A percentile compares a stretch with the other conserved stretches of the same genome.
Conservation (phyloP, 2,797 vertebrate genomes). For the Phoeniculus purpureus region DNA sequence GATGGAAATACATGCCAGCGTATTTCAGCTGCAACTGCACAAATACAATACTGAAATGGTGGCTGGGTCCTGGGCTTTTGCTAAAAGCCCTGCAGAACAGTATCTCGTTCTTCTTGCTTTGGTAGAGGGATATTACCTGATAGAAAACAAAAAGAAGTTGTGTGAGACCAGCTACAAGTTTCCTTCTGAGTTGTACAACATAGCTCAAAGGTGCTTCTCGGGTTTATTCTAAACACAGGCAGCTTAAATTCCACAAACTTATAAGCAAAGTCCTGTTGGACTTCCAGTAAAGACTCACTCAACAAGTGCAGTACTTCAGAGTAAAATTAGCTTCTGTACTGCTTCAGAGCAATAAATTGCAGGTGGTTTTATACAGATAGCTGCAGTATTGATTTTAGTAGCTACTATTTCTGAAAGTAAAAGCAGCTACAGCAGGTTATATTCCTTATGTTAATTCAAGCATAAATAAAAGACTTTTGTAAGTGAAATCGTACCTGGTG, state of each 20-base stretch:
- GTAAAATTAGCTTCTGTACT: background rate
- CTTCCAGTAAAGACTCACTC: background rate
- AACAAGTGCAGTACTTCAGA: background rate
- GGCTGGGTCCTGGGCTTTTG: background rate
- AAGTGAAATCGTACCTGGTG: constrained; percentile 84
- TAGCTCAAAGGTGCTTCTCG: background rate
- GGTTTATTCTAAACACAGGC: background rate
- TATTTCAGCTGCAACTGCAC: background rate
- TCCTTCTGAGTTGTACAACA: background rate
- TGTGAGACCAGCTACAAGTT: background rate
- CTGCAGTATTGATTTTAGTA: background rate
- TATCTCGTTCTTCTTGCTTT: constrained; percentile 78
- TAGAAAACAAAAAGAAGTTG: constrained; percentile 38
- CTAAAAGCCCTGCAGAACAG: background rate
- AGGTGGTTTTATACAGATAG: background rate
- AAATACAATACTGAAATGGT: background rate
- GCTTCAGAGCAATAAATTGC: background rate
- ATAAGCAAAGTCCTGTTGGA: background rate
- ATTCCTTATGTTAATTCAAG: background rate
- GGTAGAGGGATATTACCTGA: constrained; percentile 93
- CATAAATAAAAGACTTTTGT: background rate
- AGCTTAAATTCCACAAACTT: background rate
- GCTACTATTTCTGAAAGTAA: background rate
- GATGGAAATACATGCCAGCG: background rate
- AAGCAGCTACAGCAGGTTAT: background rate